These are phyloP conservation scores for Apantesis nais DNA, from an alignment of 2,888 invertebrate genomes.

Conservation along the genomic window DNA sequence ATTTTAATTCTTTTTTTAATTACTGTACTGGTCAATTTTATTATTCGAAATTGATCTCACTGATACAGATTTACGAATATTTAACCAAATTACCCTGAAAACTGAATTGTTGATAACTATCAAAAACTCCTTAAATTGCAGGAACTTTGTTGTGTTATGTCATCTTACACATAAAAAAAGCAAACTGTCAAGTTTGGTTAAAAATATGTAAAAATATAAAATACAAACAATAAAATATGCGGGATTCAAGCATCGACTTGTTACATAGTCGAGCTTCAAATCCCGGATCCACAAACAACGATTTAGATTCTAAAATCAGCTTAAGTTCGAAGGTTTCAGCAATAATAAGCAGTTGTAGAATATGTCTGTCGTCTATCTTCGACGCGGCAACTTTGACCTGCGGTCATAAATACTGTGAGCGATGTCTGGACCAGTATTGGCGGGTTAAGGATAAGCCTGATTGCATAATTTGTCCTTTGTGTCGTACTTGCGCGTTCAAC, in stretches of 20 bases:
- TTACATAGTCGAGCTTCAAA: conserved; percentile 14
- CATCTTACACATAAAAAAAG: background rate
- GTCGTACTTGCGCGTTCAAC: conserved; percentile 57
- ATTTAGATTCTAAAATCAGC: conserved; percentile 40
- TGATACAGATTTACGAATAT: background rate
- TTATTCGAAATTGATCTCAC: background rate
- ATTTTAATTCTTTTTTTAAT: too few relatives aligned
- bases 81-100: background rate
- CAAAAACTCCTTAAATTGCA: background rate
- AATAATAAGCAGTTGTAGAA: conserved; percentile 60
- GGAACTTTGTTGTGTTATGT: background rate
- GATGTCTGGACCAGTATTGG: conserved; percentile 64
- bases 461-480: conserved; percentile 67
- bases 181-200: background rate
- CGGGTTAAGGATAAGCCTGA: conserved; percentile 56
- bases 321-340: conserved; percentile 45
- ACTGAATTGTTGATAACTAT: background rate
- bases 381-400: conserved; percentile 63
- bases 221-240: conserved; percentile 23
- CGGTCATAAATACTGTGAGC: conserved; percentile 71
- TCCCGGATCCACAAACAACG: conserved; percentile 11
- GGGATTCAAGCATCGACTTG: conserved; percentile 24
- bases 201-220: conserved; percentile 22
- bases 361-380: conserved; percentile 64
- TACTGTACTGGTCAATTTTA: background rate